Base-by-base conservation (phyloP, 2,888 invertebrate species). In the Hypomecis punctinalis region DNA sequence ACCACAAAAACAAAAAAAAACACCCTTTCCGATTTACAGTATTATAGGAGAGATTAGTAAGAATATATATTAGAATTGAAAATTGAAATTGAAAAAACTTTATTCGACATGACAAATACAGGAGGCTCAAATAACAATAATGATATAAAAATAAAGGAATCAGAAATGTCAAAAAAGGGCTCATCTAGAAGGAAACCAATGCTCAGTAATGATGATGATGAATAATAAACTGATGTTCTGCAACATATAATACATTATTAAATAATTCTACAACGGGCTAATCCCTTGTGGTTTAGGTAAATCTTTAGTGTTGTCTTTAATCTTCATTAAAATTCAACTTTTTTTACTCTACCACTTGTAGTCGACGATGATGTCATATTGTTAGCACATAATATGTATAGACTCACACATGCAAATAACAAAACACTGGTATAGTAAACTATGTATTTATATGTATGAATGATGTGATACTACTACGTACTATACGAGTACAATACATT, bases 361-460 rank as follows among this genome's bases (percentile, higher is more conserved):
- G 11, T 23, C 13, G 45, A 33, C 13, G 46, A 46, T 64, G 64
- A 64, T 55, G 55, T 64, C 64, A 64, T 60, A 9, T 11, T 13
- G 46, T 37, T 43, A 55, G n/a, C 55, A 40, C 7, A 8, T 9
- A 45, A 39, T 45, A 57, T 37, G 52, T 46, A 52, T 42, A 37
- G 43, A 36, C 45, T n/a, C 59, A 63, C 43, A 54, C 48, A 56
- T 45, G 40, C 53, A 46, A 63, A 63, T 64, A 55, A 55, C 46
- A 37, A 59, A 43, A 53, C 36, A 63, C 37, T 37, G 13, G 49
- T 11, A 56, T 45, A 56, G 39, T 39, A 49, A 51, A 39, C 45
- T 35, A 43, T 7, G 13, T n/a, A 52, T 39, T 13, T 13, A 37
- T 36, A 37, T 52, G 37, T 52, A 36, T 8, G 5, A 10, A 56